A percentile compares a stretch with the other conserved stretches of the same genome.
Conservation (phyloP, 1,140 invertebrate genomes). For the Armadillidium nasatum region DNA sequence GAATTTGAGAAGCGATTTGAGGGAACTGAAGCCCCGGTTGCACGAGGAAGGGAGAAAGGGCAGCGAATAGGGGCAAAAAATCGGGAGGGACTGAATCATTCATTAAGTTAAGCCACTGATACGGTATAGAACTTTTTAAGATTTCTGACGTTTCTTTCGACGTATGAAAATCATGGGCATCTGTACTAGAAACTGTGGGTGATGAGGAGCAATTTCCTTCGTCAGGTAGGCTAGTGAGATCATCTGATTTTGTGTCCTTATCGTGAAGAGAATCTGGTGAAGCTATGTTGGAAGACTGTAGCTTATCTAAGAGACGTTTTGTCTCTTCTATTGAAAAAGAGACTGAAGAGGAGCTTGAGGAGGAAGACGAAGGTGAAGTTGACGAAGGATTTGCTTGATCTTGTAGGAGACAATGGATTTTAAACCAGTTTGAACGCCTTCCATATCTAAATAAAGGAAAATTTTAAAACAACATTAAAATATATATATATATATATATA, state of each 20-base stretch:
- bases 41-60: not conserved
- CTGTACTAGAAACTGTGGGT: not conserved
- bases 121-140: not conserved
- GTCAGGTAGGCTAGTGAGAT: not conserved
- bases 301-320: not conserved
- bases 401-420: conserved; percentile 52
- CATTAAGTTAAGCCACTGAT: not conserved
- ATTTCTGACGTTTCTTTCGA: not conserved
- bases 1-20: not conserved
- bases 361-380: not conserved
- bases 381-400: conserved; percentile 39
- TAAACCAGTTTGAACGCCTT: conserved; percentile 52
- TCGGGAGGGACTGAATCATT: not conserved
- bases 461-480: not conserved
- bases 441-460: conserved; percentile 45
- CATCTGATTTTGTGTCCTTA: not conserved
- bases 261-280: not conserved
- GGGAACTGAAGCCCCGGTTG: not conserved
- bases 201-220: not conserved
- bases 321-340: not conserved
- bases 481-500: too few species aligned
- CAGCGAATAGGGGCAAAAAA: not conserved
- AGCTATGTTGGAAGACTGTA: not conserved
- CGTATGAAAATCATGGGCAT: not conserved
- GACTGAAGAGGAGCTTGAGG: not conserved